Conservation (phyloP, 1,140 invertebrate species). For the Pygmarrhopalites habei region DNA sequence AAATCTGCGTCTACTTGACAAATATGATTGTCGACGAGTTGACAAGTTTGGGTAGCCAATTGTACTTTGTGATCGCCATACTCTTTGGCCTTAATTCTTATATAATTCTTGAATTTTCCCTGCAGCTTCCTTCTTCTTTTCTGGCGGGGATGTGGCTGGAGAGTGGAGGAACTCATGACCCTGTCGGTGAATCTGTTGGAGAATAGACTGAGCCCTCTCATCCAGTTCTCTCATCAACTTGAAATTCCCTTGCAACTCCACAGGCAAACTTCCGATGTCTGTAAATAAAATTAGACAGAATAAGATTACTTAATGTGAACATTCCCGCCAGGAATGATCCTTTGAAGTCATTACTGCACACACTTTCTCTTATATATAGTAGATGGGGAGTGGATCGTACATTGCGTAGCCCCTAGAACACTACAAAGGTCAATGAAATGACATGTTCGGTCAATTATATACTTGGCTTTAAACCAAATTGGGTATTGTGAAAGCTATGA, state of each 20-base stretch:
- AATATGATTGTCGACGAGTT: conserved; percentile 98
- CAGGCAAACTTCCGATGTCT: conserved; percentile 87
- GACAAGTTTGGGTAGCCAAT: conserved; percentile 94
- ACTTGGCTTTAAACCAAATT: too few relatives aligned
- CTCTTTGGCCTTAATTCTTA: conserved; percentile 66
- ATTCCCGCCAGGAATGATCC: too few relatives aligned
- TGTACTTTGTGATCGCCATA: conserved; percentile 96
- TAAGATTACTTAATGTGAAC: too few relatives aligned
- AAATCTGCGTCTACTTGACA: conserved; percentile 88
- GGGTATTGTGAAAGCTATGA: too few relatives aligned
- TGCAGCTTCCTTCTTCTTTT: conserved; percentile 75
- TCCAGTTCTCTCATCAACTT: conserved; percentile 92
- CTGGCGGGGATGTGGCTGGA: conserved; percentile 54
- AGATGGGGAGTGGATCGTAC: too few relatives aligned
- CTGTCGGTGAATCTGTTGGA: conserved; percentile 81
- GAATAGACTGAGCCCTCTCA: conserved; percentile 74
- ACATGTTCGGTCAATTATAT: too few relatives aligned
- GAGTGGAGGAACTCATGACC: conserved; percentile 75
- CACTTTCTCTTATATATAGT: too few relatives aligned
- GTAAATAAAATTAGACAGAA: conserved; percentile 42
- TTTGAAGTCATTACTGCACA: too few relatives aligned
- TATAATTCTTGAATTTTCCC: conserved; percentile 56
- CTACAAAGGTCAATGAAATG: too few relatives aligned
- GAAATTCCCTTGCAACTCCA: conserved; percentile 90
- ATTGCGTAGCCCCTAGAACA: too few relatives aligned